Evolutionary conservation across 92 coral and sea anemone species (phyloP).

Genomic region (Palythoa grandis): DNA sequence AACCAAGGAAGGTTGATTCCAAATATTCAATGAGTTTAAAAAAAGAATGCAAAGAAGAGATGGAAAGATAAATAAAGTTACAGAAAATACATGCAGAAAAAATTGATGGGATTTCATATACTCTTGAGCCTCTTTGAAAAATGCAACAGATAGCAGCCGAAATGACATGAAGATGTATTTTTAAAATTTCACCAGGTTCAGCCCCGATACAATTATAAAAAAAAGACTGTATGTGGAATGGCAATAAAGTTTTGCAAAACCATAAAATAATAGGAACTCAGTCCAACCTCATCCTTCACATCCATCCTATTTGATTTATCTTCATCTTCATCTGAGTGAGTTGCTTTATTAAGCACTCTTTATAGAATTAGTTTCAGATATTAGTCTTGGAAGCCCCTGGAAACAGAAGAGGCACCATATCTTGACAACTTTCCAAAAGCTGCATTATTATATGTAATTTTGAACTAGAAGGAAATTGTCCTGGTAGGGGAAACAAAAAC

Average conservation of each 20-base stretch:
- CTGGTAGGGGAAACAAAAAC: slow-evolving; percentile 2
- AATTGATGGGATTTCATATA: slow-evolving; percentile 55
- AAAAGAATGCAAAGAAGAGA: slow-evolving; percentile 47
- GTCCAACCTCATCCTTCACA: no score
- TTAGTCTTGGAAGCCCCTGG: slow-evolving; percentile 27
- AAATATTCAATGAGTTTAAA: slow-evolving; percentile 50
- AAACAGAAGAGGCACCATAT: not conserved
- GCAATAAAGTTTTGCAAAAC: no score
- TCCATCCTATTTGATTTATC: no score
- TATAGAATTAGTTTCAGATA: no score
- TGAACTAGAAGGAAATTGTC: slow-evolving; percentile 6
- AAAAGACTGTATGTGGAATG: no score
- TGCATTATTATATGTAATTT: slow-evolving; percentile 45
- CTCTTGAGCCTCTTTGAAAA: slow-evolving; percentile 54
- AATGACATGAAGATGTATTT: slow-evolving; percentile 30
- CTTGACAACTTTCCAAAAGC: slow-evolving; percentile 4
- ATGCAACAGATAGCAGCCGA: slow-evolving; percentile 31
- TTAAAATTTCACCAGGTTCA: no score
- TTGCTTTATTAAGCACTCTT: no score
- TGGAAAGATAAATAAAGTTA: slow-evolving; percentile 37
- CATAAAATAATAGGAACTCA: no score
- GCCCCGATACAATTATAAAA: no score
- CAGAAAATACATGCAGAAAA: slow-evolving; percentile 57
- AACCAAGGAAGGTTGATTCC: slow-evolving; percentile 46
- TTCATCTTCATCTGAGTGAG: no score